Conservation (phyloP, 2,797 vertebrate species). For the Bucorvus abyssinicus region DNA sequence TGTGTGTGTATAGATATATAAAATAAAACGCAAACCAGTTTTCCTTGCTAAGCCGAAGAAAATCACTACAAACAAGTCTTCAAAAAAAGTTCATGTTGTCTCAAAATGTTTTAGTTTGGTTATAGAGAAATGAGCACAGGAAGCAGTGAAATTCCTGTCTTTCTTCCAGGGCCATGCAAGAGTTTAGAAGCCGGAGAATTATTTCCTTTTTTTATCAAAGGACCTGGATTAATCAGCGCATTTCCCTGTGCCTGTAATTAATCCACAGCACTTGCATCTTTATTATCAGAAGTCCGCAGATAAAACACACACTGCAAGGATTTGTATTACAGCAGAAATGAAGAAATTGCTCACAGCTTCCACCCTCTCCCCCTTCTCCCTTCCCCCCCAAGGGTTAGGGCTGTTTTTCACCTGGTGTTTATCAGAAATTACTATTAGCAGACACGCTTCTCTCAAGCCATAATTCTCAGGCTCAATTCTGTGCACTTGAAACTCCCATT, state of each 20-base stretch:
- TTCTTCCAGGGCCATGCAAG: not conserved
- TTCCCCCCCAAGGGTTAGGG: not conserved
- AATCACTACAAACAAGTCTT: not conserved
- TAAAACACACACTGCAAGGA: not conserved
- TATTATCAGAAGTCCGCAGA: not conserved
- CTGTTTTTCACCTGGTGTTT: not conserved
- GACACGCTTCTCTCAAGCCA: not conserved
- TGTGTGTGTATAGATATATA: rapidly evolving
- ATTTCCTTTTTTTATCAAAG: not conserved
- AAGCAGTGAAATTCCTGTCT: not conserved
- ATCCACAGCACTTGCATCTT: not conserved
- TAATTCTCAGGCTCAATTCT: not conserved
- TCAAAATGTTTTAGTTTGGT: not conserved
- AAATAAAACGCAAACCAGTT: not conserved
- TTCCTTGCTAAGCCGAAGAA: not conserved
- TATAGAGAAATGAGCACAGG: not conserved
- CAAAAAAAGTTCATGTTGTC: not conserved
- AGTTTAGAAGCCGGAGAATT: not conserved
- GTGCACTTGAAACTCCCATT: not conserved
- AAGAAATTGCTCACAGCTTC: not conserved
- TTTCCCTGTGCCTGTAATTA: not conserved
- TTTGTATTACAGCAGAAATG: not conserved
- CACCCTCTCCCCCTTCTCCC: not conserved
- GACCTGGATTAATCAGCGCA: not conserved
- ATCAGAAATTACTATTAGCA: conserved; percentile 15